phyloP scores from a whole-genome alignment of 2,888 invertebrate species.

The Agrochola lychnidis region DNA sequence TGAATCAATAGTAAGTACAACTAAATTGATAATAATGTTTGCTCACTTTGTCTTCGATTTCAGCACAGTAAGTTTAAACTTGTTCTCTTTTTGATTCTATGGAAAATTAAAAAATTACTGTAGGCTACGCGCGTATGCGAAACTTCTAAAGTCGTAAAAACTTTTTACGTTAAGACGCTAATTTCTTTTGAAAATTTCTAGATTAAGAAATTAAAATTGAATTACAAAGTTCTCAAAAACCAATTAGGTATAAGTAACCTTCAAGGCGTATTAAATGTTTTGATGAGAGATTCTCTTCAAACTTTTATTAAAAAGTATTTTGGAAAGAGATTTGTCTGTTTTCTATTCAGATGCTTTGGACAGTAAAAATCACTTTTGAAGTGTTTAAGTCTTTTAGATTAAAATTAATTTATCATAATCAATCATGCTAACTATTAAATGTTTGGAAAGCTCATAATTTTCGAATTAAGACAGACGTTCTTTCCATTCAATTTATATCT shows the following conservation, averaged over 20 bases:
- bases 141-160: conserved; percentile 48
- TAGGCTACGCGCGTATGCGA: conserved; percentile 32
- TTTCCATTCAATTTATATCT: conserved; percentile 1
- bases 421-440: conserved; percentile 28
- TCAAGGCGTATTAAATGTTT: conserved; percentile 71
- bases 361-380: conserved; percentile 32
- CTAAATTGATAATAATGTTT: background rate
- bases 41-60: background rate
- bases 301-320: conserved; percentile 61
- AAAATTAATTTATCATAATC: conserved; percentile 33
- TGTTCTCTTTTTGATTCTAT: background rate
- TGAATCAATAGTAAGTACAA: background rate
- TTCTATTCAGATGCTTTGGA: conserved; percentile 46
- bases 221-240: conserved; percentile 73
- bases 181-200: conserved; percentile 62
- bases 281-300: conserved; percentile 68
- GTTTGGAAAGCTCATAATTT: background rate
- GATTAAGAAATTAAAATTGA: conserved; percentile 69
- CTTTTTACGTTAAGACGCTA: conserved; percentile 47
- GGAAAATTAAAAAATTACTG: background rate
- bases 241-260: conserved; percentile 73
- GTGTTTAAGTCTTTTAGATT: conserved; percentile 16
- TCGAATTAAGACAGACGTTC: background rate
- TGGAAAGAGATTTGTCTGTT: conserved; percentile 53
- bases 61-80: background rate